Evolutionary conservation across 2,888 invertebrate species (phyloP).

Genomic region (Meteorus cinctellus): DNA sequence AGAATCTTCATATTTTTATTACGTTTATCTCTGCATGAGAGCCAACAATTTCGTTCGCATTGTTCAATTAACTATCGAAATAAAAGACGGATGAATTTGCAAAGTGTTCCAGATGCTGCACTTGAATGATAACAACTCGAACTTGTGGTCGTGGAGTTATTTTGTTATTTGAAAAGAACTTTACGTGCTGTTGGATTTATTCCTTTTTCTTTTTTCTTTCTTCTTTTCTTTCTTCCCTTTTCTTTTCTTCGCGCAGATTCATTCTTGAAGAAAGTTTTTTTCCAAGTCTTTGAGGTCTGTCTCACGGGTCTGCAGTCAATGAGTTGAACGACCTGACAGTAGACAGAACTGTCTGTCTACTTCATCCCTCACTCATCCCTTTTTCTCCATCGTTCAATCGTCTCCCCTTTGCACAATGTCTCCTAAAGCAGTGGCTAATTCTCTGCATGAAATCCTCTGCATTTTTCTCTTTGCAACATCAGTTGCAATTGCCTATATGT

Average conservation of each 20-base stretch:
- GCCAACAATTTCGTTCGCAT: too few species aligned
- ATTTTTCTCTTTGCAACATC: neutral
- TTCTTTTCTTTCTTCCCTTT: neutral
- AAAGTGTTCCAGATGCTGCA: too few species aligned
- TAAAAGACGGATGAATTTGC: too few species aligned
- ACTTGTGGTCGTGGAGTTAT: too few species aligned
- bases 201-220: neutral
- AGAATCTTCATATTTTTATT: too few species aligned
- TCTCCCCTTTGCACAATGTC: neutral
- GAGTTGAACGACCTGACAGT: conserved; percentile 3
- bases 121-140: too few species aligned
- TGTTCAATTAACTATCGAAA: too few species aligned
- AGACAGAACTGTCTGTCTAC: neutral
- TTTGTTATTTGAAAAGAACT: too few species aligned
- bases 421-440: neutral
- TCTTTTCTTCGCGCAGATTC: neutral
- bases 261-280: neutral
- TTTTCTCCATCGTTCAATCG: neutral
- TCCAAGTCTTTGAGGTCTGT: neutral
- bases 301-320: neutral
- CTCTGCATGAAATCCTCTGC: neutral
- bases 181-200: neutral
- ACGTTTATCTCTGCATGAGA: too few species aligned
- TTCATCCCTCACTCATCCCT: neutral
- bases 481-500: neutral